Conservation (phyloP, 2,888 invertebrate species). For the Cerceris rybyensis region DNA sequence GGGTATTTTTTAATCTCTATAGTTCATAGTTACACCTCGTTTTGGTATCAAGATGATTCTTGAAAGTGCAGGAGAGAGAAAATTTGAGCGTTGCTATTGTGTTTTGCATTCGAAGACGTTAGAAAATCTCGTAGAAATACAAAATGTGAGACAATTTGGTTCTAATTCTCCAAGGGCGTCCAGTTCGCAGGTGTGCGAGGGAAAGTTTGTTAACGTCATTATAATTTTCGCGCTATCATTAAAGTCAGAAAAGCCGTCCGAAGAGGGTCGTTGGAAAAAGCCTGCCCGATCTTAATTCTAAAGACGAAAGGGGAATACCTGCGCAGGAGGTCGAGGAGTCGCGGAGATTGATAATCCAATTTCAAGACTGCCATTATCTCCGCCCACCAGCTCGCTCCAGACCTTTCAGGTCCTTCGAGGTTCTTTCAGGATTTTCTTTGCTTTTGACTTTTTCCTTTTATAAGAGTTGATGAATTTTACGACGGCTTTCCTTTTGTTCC, state of each 20-base stretch:
- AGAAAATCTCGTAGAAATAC: too few species aligned
- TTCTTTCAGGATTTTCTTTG: constrained; percentile 59
- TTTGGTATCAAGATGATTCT: too few species aligned
- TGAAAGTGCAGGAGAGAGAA: too few species aligned
- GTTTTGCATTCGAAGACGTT: too few species aligned
- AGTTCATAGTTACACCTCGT: too few species aligned
- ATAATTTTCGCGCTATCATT: constrained; percentile 1
- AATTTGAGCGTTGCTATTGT: too few species aligned
- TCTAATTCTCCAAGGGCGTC: background rate
- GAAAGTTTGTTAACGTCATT: background rate
- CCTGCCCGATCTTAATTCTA: constrained; percentile 61
- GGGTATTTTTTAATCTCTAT: too few species aligned
- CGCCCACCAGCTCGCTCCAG: constrained; percentile 65
- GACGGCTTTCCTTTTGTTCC: constrained; percentile 42
- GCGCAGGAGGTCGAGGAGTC: constrained; percentile 58
- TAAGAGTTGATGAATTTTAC: constrained; percentile 57
- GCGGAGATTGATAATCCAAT: constrained; percentile 69
- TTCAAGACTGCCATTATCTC: constrained; percentile 70
- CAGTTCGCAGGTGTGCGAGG: background rate
- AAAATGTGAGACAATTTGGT: too few species aligned
- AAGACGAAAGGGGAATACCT: constrained; percentile 62
- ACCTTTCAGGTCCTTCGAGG: constrained; percentile 58
- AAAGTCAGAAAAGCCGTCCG: constrained; percentile 29
- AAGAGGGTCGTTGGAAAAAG: constrained; percentile 44
- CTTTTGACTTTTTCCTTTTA: constrained; percentile 57